A percentile compares a stretch with the other conserved stretches of the same genome.
Conservation (phyloP, 1,140 invertebrate genomes). For the Protaetia brevitarsis region DNA sequence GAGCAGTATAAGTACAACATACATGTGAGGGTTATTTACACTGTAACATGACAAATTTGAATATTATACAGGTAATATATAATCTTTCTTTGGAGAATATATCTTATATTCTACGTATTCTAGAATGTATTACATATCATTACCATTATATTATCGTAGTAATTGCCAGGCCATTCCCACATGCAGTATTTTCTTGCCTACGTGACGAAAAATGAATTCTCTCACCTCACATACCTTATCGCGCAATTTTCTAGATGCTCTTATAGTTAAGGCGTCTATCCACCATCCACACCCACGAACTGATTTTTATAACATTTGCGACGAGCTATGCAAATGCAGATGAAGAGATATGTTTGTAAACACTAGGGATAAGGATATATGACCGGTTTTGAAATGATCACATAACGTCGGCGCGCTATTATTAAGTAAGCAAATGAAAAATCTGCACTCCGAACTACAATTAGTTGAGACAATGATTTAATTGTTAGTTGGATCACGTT, state of each 20-base stretch:
- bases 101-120: constrained; percentile 7
- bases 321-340: constrained; percentile 14
- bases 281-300: constrained; percentile 1
- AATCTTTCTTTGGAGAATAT: not conserved
- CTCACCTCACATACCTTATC: constrained; percentile 10
- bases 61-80: constrained; percentile 12
- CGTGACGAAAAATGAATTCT: not conserved
- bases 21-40: not conserved
- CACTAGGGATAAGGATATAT: constrained; percentile 2
- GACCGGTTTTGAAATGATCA: not conserved
- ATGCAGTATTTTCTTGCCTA: not conserved
- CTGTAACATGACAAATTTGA: not conserved
- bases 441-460: not conserved
- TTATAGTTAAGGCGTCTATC: constrained; percentile 8
- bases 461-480: constrained; percentile 10
- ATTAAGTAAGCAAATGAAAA: constrained; percentile 8
- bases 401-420: constrained; percentile 8
- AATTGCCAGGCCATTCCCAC: constrained; percentile 7
- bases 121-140: constrained; percentile 17
- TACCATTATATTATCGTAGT: constrained; percentile 8
- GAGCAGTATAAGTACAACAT: no score
- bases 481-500: not conserved
- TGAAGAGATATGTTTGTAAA: constrained; percentile 18
- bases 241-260: not conserved
- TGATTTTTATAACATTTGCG: constrained; percentile 17